Evolutionary conservation across 2,797 vertebrate species (phyloP), one percentile per base, ranked within the genome.

Genomic region (Merluccius polli): DNA sequence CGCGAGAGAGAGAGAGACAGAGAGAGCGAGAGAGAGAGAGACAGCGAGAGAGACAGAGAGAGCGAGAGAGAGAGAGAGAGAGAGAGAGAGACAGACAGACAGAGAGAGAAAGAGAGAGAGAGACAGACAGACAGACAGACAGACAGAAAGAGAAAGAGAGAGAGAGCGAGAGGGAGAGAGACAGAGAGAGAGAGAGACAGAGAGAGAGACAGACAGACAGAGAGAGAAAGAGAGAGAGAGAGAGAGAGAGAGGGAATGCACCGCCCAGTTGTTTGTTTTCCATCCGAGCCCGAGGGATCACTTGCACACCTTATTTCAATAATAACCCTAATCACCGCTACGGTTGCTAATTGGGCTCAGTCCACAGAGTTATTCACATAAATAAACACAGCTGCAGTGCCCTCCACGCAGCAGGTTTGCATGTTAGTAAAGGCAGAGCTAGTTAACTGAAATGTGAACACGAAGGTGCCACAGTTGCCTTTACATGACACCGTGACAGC

Each of bases 111-210:
- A 38, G 52, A 59, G 52, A 59, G 52, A 24, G 1, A 2, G 52
- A n/a, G 21, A 59, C 6, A 59, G 52, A n/a, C 11, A 38, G 36
- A 12, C 1, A 8, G 36, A 38, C 4, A 38, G 36, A 7, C 1
- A 38, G 36, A 38, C 5, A 38, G 36, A 38, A 9, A 38, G 6
- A 38, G 36, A 38, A 9, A 38, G 36, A 8, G 36, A 38, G 36
- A 38, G 38, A 73, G 32, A 10, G 38, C 38, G 15, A 75, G 35
- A 31, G 74, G 33, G 9, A 73, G 69, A 65, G 9, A 16, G 30
- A 71, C n/a, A 71, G 29, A 38, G 52, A 59, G 52, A 59, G 32
- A 63, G 70, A 35, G 33, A 30, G 30, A 18, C 44, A 71, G 75
- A 16, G 33, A n/a, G n/a, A 59, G 52, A 59, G 21, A 24, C 21